These are phyloP conservation scores for Thryonomys swinderianus DNA, from an alignment of 2,113 vertebrate species.

Conservation along the genomic window DNA sequence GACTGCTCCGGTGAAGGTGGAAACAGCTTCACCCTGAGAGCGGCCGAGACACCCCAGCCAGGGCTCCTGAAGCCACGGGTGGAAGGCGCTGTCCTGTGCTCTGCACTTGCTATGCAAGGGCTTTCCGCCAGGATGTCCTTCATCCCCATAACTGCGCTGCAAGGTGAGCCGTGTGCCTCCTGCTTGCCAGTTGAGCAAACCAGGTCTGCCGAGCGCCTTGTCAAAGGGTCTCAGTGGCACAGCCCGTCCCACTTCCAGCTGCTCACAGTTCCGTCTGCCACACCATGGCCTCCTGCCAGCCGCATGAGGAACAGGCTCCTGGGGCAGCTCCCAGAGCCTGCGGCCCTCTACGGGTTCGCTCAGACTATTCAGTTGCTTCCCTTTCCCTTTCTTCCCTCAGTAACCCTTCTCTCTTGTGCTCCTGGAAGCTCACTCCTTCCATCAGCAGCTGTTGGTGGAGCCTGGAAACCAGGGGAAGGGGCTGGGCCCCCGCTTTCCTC, in stretches of 20 bases:
- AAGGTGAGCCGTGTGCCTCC: not conserved
- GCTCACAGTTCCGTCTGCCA: not conserved
- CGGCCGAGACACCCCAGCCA: rapidly evolving
- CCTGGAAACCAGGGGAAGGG: not conserved
- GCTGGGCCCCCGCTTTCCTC: too few relatives aligned
- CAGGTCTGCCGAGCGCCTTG: not conserved
- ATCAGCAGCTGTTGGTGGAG: not conserved
- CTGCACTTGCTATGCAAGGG: not conserved
- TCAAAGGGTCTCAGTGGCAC: too few relatives aligned
- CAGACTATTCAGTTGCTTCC: not conserved
- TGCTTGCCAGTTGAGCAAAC: not conserved
- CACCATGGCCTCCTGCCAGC: not conserved
- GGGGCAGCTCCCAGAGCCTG: not conserved
- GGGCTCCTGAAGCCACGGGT: not conserved
- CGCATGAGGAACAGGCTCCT: too few relatives aligned
- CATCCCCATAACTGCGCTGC: not conserved
- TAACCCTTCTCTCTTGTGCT: not conserved
- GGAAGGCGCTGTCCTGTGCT: not conserved
- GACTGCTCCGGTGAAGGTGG: too few relatives aligned
- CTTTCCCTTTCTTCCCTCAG: not conserved
- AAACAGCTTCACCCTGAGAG: not conserved
- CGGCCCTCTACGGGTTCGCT: too few relatives aligned
- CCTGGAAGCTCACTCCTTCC: not conserved
- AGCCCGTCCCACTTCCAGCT: not conserved
- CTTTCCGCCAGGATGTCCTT: not conserved